These are phyloP conservation scores for Epinotia brunnichana DNA, from an alignment of 2,888 invertebrate species.

Conservation along the genomic window DNA sequence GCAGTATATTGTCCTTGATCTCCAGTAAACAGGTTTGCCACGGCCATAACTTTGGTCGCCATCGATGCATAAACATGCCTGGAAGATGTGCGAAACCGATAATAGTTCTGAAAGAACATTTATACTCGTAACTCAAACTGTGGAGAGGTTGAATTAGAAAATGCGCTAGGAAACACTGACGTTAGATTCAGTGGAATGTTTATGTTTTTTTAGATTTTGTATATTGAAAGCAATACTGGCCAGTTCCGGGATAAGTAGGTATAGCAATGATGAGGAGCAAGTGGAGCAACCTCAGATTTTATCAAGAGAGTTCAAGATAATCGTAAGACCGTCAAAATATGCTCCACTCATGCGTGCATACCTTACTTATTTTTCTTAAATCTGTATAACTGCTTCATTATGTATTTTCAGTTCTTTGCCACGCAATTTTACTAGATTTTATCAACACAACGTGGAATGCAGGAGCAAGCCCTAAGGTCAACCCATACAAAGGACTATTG, in stretches of 20 bases:
- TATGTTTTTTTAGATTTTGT: neutral
- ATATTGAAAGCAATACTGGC: neutral
- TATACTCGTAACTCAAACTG: slow-evolving; percentile 36
- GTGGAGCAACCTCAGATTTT: too few species aligned
- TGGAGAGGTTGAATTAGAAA: slow-evolving; percentile 36
- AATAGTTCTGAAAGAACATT: slow-evolving; percentile 48
- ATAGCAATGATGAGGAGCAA: too few species aligned
- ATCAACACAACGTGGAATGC: neutral
- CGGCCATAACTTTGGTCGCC: slow-evolving; percentile 57
- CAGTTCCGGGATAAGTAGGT: too few species aligned
- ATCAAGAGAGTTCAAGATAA: neutral
- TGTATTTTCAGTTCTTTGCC: too few species aligned
- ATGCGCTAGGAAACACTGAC: slow-evolving; percentile 17
- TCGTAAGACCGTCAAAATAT: neutral
- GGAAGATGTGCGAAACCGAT: slow-evolving; percentile 48
- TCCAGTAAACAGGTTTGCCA: slow-evolving; percentile 44
- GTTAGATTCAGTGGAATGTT: slow-evolving; percentile 9
- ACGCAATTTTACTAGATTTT: neutral
- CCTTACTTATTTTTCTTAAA: too few species aligned
- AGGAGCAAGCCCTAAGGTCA: neutral
- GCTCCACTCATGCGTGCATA: too few species aligned
- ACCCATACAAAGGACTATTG: neutral
- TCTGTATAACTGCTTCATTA: too few species aligned
- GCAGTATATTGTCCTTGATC: slow-evolving; percentile 42
- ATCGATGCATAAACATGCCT: slow-evolving; percentile 63